Evolutionary conservation across 1,140 invertebrate species (phyloP).

Genomic region (Papilio helenus): DNA sequence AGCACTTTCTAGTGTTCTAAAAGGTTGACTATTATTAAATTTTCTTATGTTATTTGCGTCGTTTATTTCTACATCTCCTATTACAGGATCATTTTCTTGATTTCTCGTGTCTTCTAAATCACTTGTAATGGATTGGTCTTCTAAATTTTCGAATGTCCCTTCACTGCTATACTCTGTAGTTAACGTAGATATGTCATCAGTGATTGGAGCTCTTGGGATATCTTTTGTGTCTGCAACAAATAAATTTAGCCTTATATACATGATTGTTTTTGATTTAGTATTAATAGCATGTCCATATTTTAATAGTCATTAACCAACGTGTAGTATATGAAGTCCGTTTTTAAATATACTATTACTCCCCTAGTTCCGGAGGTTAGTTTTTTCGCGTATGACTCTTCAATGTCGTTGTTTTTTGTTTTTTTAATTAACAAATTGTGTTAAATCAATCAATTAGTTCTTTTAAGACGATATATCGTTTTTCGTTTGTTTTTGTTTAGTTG

Average conservation of each 20-base stretch:
- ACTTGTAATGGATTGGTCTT: constrained; percentile 21
- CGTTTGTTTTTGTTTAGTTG: constrained; percentile 27
- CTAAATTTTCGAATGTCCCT: constrained; percentile 13
- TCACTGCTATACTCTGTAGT: constrained; percentile 47
- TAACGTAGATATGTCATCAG: constrained; percentile 43
- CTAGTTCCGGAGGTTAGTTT: too few relatives aligned
- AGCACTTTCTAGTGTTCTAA: constrained; percentile 62
- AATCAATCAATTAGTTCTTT: too few relatives aligned
- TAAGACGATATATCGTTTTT: too few relatives aligned
- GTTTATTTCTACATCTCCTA: constrained; percentile 43
- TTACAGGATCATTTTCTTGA: constrained; percentile 38
- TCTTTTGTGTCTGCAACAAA: constrained; percentile 67
- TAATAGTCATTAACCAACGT: too few relatives aligned
- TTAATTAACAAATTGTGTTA: too few relatives aligned
- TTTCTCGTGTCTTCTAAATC: constrained; percentile 43
- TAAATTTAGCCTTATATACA: constrained; percentile 24
- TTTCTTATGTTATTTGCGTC: constrained; percentile 53
- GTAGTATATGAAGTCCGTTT: too few relatives aligned
- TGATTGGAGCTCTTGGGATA: constrained; percentile 34
- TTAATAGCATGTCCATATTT: too few relatives aligned
- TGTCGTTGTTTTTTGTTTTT: too few relatives aligned
- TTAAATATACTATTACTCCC: too few relatives aligned
- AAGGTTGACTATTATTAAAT: constrained; percentile 47
- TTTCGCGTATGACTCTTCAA: too few relatives aligned
- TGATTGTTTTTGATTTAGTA: not conserved